Evolutionary conservation across 2,888 invertebrate genomes (phyloP).

Genomic region (Belgica antarctica): DNA sequence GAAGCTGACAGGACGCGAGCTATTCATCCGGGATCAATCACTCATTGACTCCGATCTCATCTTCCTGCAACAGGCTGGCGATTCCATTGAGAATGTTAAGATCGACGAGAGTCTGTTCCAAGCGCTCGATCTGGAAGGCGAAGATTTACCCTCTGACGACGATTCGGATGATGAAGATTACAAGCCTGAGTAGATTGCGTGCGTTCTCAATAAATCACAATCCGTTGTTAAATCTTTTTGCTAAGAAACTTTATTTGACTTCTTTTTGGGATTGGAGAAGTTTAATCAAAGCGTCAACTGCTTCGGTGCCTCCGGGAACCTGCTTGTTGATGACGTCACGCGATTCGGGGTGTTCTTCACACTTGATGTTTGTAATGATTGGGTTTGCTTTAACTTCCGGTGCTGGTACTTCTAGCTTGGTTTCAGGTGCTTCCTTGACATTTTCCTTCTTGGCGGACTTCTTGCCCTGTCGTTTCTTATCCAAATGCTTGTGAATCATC

Average conservation of each 20-base stretch:
- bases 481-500: constrained; percentile 29
- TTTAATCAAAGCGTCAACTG: constrained; percentile 2
- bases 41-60: constrained; percentile 95
- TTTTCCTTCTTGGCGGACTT: not conserved
- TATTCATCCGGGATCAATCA: constrained; percentile 90
- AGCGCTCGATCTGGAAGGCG: constrained; percentile 72
- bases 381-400: not conserved
- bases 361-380: not conserved
- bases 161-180: constrained; percentile 48
- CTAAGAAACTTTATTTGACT: too few species aligned
- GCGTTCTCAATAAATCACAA: too few species aligned
- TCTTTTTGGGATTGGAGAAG: too few species aligned
- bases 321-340: constrained; percentile 3
- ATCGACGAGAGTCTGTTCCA: constrained; percentile 92
- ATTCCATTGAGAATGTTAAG: constrained; percentile 63
- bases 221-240: too few species aligned
- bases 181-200: constrained; percentile 21
- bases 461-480: not conserved
- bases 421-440: not conserved
- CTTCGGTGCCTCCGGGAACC: constrained; percentile 10
- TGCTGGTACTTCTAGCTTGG: not conserved
- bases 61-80: constrained; percentile 82
- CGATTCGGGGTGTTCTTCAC: constrained; percentile 24
- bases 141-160: constrained; percentile 61
- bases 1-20: constrained; percentile 87